Conservation (phyloP, 1,140 invertebrate species). For the Hyles euphorbiae region DNA sequence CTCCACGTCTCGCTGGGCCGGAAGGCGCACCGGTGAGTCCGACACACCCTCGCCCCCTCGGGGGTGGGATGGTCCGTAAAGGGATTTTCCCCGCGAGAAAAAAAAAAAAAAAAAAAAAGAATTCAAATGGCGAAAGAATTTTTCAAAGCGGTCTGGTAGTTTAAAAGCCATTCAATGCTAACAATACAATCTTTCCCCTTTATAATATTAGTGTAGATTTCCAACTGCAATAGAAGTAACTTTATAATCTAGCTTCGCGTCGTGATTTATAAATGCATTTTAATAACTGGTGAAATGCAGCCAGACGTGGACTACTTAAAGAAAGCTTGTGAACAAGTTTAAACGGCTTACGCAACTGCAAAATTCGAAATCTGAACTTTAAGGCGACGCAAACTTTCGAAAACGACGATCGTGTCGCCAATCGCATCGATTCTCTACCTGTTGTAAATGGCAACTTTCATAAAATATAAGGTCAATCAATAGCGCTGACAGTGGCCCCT, state of each 20-base stretch:
- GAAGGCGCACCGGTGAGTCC: no score
- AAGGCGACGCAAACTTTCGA: slow-evolving; percentile 24
- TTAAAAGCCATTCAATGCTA: no score
- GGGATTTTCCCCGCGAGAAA: no score
- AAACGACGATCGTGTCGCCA: slow-evolving; percentile 15
- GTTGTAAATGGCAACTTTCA: slow-evolving; percentile 29
- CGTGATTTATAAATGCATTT: neutral
- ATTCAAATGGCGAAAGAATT: no score
- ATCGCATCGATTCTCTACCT: slow-evolving; percentile 1
- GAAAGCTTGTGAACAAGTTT: slow-evolving; percentile 24
- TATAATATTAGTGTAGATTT: no score
- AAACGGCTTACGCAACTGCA: slow-evolving; percentile 26
- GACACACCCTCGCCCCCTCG: no score
- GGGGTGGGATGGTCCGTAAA: no score
- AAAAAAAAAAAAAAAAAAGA: no score
- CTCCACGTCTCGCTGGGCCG: no score
- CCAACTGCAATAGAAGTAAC: no score
- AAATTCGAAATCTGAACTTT: slow-evolving; percentile 21
- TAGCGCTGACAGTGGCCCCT: slow-evolving; percentile 35
- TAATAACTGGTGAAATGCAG: neutral
- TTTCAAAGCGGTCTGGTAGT: no score
- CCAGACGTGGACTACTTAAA: neutral
- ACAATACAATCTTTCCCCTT: no score
- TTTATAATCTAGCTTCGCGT: neutral
- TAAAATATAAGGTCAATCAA: slow-evolving; percentile 25